Conservation (phyloP, 2,888 invertebrate species). For the Hoplodrina blanda region DNA sequence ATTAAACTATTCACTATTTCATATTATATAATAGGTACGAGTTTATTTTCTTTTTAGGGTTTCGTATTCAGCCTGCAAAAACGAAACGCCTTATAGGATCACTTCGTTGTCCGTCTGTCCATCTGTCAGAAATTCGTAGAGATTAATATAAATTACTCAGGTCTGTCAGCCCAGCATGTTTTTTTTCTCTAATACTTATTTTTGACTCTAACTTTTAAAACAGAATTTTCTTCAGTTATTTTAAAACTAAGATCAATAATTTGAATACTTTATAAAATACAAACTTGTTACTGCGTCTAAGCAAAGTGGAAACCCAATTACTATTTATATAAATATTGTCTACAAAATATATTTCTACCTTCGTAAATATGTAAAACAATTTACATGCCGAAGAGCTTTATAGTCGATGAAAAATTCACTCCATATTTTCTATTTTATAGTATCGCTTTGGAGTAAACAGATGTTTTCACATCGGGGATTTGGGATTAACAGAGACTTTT, state of each 20-base stretch:
- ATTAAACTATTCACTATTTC: no score
- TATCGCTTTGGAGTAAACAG: constrained; percentile 55
- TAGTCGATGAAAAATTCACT: constrained; percentile 52
- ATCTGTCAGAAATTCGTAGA: no score
- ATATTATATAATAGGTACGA: no score
- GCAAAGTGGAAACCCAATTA: constrained; percentile 26
- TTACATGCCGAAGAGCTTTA: constrained; percentile 57
- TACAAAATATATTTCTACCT: constrained; percentile 45
- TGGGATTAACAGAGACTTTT: constrained; percentile 67
- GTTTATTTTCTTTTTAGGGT: no score
- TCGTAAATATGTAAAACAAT: constrained; percentile 64
- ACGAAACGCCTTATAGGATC: no score
- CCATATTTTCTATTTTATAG: constrained; percentile 62
- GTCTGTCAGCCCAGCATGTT: no score
- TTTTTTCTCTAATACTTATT: no score
- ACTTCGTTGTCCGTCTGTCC: no score
- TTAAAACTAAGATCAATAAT: constrained; percentile 20
- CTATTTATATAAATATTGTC: constrained; percentile 32
- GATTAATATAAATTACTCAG: no score
- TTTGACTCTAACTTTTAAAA: not conserved
- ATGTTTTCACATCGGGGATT: constrained; percentile 63
- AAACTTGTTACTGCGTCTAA: constrained; percentile 18
- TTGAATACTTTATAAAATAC: constrained; percentile 12
- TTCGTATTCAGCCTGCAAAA: no score
- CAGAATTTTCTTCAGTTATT: not conserved